phyloP scores from a whole-genome alignment of 2,888 invertebrate genomes.

The Drosophila diplacantha region DNA sequence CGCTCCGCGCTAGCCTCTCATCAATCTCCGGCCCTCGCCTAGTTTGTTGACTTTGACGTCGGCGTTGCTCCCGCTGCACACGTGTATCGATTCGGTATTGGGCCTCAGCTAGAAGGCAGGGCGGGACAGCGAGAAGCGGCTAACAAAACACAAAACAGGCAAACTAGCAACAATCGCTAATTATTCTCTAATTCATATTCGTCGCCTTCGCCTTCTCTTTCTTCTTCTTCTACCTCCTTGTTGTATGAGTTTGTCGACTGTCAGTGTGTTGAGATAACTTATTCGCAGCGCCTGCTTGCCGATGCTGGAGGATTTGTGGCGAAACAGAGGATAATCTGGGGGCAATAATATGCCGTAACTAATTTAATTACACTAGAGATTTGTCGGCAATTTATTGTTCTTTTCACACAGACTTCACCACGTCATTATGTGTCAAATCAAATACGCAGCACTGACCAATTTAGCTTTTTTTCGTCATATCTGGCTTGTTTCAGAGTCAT shows the following conservation, averaged over 20 bases:
- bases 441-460: not conserved
- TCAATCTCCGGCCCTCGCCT: slow-evolving; percentile 17
- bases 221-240: slow-evolving; percentile 30
- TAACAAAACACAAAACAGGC: slow-evolving; percentile 46
- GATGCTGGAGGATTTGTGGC: not conserved
- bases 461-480: not conserved
- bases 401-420: slow-evolving; percentile 66
- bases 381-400: slow-evolving; percentile 66
- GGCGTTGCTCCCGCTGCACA: slow-evolving; percentile 21
- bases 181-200: slow-evolving; percentile 52
- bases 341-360: slow-evolving; percentile 22
- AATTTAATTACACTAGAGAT: slow-evolving; percentile 45
- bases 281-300: slow-evolving; percentile 25
- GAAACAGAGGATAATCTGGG: not conserved
- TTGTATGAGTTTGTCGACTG: slow-evolving; percentile 28
- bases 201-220: slow-evolving; percentile 34
- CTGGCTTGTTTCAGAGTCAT: not conserved
- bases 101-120: not conserved
- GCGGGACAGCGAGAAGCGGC: slow-evolving; percentile 1
- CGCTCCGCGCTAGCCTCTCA: slow-evolving; percentile 30
- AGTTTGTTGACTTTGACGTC: slow-evolving; percentile 45
- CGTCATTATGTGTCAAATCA: slow-evolving; percentile 54
- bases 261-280: slow-evolving; percentile 16
- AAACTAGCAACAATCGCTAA: slow-evolving; percentile 39
- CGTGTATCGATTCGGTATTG: slow-evolving; percentile 32